Conservation (phyloP, 2,888 invertebrate genomes). For the Hermaeophaga mercurialis region DNA sequence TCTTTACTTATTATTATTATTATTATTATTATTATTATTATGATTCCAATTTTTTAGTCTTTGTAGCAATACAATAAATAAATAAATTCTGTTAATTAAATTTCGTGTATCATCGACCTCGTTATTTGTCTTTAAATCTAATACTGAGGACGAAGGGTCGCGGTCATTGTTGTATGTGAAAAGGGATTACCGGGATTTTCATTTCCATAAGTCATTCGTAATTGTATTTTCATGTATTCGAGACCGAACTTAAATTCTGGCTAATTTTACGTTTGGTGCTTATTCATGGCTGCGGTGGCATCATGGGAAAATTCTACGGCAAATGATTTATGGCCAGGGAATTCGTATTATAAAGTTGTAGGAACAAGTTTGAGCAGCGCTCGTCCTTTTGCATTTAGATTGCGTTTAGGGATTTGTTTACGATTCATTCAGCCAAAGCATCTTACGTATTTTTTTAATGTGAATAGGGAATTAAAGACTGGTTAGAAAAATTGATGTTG, state of each 20-base stretch:
- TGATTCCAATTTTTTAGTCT: too few species aligned
- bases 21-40: too few species aligned
- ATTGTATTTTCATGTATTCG: constrained; percentile 16
- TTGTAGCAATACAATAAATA: too few species aligned
- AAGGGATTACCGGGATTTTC: constrained; percentile 15
- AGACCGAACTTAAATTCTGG: constrained; percentile 10
- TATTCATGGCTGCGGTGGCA: constrained; percentile 4
- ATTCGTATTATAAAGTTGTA: constrained; percentile 10
- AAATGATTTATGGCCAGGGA: constrained; percentile 10
- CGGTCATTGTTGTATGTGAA: constrained; percentile 1
- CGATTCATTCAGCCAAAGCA: background rate
- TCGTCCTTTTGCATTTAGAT: constrained; percentile 9
- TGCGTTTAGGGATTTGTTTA: background rate
- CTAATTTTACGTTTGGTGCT: constrained; percentile 8
- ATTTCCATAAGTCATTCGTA: constrained; percentile 16
- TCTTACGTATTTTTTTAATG: too few species aligned
- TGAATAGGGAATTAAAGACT: too few species aligned
- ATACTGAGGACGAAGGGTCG: background rate
- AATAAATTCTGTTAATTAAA: constrained; percentile 1
- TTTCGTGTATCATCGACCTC: background rate
- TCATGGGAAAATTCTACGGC: constrained; percentile 2
- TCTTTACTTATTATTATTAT: too few species aligned
- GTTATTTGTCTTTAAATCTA: constrained; percentile 8
- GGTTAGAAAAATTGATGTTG: too few species aligned
- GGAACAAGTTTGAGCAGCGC: background rate